Base-by-base conservation (phyloP, 2,888 invertebrate genomes). In the Girardia tigrina region DNA sequence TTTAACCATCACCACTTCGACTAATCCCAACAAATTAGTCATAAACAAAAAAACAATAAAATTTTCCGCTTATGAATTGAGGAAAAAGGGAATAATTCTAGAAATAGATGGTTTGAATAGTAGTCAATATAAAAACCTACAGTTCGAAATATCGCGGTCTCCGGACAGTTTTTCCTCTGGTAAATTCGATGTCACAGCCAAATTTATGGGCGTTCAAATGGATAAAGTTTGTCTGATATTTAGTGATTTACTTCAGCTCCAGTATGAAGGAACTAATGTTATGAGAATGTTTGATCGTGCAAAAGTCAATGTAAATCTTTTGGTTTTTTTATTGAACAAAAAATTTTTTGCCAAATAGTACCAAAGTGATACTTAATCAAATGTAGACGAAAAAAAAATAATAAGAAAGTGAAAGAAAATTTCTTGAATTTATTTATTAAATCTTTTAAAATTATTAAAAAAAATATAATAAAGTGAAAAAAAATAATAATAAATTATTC, bases 231-330 rank as follows among this genome's bases (percentile, higher is more conserved):
- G 29, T 14, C 27, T 75, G 42, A 78, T 79, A 20, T 83, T 82
- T 26, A 88, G 90, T 86, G 88, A 89, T 81, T 84, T 90, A 36
- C 85, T 90, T 23, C 89, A 90, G 81, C 86, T 89, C 78, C 90
- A 90, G 82, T 90, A 89, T 80, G 90, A 90, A 81, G 90, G 90
- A 26, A 88, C 89, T 70, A 87, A 89, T 28, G 88, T 90, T 27
- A 89, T 90, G 88, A 88, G 89, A 79, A 88, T 90, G 86, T 90
- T 90, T 81, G 89, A 89, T n/a, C 89, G 88, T 82, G 90, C 90
- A 26, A 88, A 89, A 83, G 87, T 90, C 79, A 90, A 90, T 81
- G 89, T 90, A 23, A 90, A 90, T 82, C 86, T 90, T 70, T 86
- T 90, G 70, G 86, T 90, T 78, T 89, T 89, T 82, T 86, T 90